These are phyloP conservation scores for Agriopis marginaria DNA, from an alignment of 2,888 invertebrate genomes.

Conservation along the genomic window DNA sequence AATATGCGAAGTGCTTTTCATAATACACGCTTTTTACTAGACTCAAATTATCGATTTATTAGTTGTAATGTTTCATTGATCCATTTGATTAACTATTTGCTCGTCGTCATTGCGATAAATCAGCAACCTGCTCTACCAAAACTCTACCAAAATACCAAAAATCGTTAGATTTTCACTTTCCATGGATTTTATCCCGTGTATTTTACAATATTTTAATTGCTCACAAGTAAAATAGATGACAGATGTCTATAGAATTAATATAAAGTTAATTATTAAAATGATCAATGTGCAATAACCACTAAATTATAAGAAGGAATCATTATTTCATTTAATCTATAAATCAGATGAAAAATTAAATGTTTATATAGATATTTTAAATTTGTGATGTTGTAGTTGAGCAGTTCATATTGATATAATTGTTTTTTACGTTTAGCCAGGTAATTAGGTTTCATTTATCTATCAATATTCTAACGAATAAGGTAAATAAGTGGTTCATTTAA, in stretches of 20 bases:
- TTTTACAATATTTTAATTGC: no score
- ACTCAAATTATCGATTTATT: constrained; percentile 64
- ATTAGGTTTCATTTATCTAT: not conserved
- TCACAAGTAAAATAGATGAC: no score
- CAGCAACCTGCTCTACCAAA: not conserved
- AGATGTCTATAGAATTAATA: no score
- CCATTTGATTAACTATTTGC: constrained; percentile 45
- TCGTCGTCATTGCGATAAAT: constrained; percentile 33
- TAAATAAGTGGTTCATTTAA: no score
- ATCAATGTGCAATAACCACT: no score
- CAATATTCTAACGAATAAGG: not conserved
- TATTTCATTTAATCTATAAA: no score
- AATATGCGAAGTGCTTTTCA: constrained; percentile 51
- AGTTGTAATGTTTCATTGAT: constrained; percentile 52
- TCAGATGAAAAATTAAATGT: no score
- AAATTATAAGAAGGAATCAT: no score
- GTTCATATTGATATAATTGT: not conserved
- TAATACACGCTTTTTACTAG: constrained; percentile 72
- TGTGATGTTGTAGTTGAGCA: not conserved
- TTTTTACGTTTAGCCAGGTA: no score
- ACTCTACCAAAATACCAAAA: not conserved
- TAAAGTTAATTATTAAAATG: no score
- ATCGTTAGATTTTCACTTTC: not conserved
- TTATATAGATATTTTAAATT: not conserved
- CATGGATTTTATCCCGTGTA: no score